phyloP scores from a whole-genome alignment of 2,113 vertebrate species.

The Labrus mixtus region DNA sequence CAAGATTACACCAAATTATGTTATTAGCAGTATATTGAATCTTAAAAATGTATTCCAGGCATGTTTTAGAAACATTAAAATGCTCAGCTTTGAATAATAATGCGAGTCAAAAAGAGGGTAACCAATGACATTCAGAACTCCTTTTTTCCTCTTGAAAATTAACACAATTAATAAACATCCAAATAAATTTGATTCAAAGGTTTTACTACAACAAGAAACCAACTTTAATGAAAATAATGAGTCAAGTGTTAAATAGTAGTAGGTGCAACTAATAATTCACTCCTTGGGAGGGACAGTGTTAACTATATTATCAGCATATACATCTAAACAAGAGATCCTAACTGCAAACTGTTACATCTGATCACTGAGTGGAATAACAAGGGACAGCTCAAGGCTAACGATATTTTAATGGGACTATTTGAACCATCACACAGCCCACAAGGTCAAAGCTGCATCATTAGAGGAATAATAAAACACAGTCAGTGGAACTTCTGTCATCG shows the following conservation, averaged over 20 bases:
- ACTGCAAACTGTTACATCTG: constrained; percentile 36
- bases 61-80: no score
- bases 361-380: constrained; percentile 43
- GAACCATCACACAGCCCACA: constrained; percentile 38
- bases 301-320: no score
- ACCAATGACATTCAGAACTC: no score
- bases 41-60: neutral
- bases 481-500: neutral
- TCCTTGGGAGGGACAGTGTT: no score
- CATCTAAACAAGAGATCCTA: constrained; percentile 59
- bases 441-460: constrained; percentile 52
- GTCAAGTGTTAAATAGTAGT: neutral
- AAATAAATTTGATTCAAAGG: neutral
- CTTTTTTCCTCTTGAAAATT: no score
- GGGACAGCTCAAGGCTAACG: constrained; percentile 41
- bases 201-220: neutral
- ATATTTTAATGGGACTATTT: constrained; percentile 56
- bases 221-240: neutral
- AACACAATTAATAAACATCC: no score
- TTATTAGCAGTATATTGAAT: neutral
- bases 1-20: neutral
- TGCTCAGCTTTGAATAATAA: no score
- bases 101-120: no score
- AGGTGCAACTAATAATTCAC: neutral
- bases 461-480: constrained; percentile 9